phyloP scores from a whole-genome alignment of 2,797 vertebrate genomes.

The Micropoecilia bifurca region DNA sequence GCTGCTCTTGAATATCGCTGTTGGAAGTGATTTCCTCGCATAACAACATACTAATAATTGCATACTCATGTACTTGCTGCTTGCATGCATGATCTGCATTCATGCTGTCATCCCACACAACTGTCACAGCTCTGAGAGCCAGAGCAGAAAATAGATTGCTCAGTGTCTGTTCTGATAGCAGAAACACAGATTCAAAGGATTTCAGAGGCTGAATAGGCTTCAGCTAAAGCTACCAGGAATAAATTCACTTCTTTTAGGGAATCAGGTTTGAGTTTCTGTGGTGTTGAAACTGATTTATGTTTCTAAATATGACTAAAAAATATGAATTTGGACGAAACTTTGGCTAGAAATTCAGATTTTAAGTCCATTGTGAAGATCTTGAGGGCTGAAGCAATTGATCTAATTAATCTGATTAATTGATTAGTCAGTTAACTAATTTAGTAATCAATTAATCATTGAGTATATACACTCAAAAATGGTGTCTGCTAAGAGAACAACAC shows the following conservation, averaged over 20 bases:
- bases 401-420: not conserved
- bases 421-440: not conserved
- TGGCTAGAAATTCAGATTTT: not conserved
- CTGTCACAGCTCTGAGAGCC: slow-evolving; percentile 55
- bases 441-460: not conserved
- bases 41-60: not conserved
- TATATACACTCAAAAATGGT: not conserved
- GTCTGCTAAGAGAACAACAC: not conserved
- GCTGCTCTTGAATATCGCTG: not conserved
- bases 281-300: not conserved
- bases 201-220: not conserved
- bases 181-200: slow-evolving; percentile 13
- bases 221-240: slow-evolving; percentile 1
- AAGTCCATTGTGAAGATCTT: not conserved
- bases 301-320: not conserved
- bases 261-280: not conserved
- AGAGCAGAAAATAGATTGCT: slow-evolving; percentile 64
- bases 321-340: not conserved
- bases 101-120: slow-evolving; percentile 56
- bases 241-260: not conserved
- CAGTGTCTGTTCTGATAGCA: slow-evolving; percentile 40
- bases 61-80: slow-evolving; percentile 10
- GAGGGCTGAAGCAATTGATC: not conserved
- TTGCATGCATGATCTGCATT: slow-evolving; percentile 22
- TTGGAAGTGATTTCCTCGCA: not conserved